These are phyloP conservation scores for Ciconia boyciana DNA, from an alignment of 2,113 vertebrate genomes.

Conservation along the genomic window DNA sequence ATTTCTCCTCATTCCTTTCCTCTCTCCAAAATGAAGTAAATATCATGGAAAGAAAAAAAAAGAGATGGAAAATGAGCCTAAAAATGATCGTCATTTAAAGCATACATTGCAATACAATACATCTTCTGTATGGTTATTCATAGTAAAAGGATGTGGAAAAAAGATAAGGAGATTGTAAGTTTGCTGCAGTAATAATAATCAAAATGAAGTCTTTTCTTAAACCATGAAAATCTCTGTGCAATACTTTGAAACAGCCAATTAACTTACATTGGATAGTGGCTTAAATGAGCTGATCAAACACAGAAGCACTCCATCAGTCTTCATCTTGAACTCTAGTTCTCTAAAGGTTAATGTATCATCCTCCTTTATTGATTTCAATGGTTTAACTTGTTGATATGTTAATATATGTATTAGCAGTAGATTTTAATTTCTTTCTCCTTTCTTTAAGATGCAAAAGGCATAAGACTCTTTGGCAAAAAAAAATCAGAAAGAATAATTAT, in stretches of 20 bases:
- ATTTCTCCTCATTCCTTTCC: neutral
- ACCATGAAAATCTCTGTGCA: neutral
- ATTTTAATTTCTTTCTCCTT: slow-evolving; percentile 38
- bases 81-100: neutral
- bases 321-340: slow-evolving; percentile 31
- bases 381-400: slow-evolving; percentile 50
- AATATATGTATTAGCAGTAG: neutral
- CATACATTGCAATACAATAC: neutral
- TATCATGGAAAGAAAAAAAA: neutral
- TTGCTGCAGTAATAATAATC: slow-evolving; percentile 26
- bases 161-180: neutral
- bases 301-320: slow-evolving; percentile 35
- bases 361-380: slow-evolving; percentile 40
- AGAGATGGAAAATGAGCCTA: neutral
- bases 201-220: slow-evolving; percentile 27
- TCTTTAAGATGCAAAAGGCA: neutral
- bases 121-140: neutral
- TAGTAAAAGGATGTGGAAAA: neutral
- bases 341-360: slow-evolving; percentile 60
- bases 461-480: neutral
- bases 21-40: neutral
- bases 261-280: slow-evolving; percentile 40
- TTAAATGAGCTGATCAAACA: slow-evolving; percentile 61
- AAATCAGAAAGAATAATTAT: neutral
- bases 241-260: slow-evolving; percentile 58